phyloP scores from a whole-genome alignment of 2,113 vertebrate species.

The Penelope pileata region DNA sequence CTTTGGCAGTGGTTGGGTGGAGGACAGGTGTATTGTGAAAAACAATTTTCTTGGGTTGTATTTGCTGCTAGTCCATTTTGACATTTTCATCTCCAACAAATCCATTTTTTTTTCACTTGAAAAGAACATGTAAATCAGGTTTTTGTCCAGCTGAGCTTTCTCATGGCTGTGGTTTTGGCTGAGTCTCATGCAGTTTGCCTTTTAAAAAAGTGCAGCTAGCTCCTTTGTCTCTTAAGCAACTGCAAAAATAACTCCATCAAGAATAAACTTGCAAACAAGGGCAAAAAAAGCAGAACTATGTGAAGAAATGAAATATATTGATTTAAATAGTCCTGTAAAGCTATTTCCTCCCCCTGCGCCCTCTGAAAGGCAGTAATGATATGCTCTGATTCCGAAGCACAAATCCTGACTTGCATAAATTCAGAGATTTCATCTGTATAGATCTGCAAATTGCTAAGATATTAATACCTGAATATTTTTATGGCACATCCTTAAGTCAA shows the following conservation, averaged over 20 bases:
- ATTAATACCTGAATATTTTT: constrained; percentile 75
- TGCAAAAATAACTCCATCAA: constrained; percentile 62
- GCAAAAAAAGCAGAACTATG: constrained; percentile 57
- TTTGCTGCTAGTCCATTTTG: not conserved
- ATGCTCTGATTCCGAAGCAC: constrained; percentile 50
- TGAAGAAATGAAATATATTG: constrained; percentile 51
- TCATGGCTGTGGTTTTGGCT: rapidly evolving
- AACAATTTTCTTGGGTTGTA: not conserved
- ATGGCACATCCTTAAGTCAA: constrained; percentile 78
- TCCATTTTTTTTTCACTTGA: not conserved
- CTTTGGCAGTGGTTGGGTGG: not conserved
- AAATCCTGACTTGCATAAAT: constrained; percentile 66
- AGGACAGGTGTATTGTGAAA: too few relatives aligned
- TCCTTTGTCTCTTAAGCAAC: constrained; percentile 65
- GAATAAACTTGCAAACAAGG: constrained; percentile 69
- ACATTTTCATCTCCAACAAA: not conserved
- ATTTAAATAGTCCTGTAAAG: constrained; percentile 57
- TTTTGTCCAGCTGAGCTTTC: not conserved
- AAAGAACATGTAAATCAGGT: rapidly evolving
- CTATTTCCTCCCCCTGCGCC: constrained; percentile 47
- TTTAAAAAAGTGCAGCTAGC: not conserved
- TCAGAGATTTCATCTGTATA: constrained; percentile 39
- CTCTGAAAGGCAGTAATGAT: constrained; percentile 33
- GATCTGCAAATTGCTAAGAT: constrained; percentile 57
- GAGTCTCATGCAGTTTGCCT: constrained; percentile 2